Percentiles rank a stretch among this genome's conserved stretches.
phyloP scores from a whole-genome alignment of 2,113 vertebrate species.

The Antigone vipio region DNA sequence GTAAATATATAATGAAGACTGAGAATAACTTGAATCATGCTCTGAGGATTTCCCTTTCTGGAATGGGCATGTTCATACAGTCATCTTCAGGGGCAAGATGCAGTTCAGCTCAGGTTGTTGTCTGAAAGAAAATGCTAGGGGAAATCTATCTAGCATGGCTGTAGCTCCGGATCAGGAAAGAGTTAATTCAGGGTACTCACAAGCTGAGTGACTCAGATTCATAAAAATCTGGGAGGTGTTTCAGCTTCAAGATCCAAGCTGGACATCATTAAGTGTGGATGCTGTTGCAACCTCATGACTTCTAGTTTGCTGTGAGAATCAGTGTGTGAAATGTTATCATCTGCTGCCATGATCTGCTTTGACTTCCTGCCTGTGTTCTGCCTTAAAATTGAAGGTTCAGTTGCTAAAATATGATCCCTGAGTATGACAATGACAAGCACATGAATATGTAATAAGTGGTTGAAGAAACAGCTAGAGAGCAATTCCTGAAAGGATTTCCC shows the following conservation, averaged over 20 bases:
- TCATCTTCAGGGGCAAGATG: neutral
- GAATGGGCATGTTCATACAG: neutral
- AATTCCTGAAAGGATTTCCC: slow-evolving; percentile 32
- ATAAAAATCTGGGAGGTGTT: neutral
- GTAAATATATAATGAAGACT: neutral
- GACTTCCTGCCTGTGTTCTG: neutral
- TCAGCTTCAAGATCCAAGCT: neutral
- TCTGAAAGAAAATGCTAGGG: neutral
- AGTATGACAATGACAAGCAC: slow-evolving; percentile 30
- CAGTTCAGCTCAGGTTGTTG: neutral
- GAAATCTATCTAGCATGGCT: neutral
- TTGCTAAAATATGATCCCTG: neutral
- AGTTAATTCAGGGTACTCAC: neutral
- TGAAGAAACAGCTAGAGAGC: slow-evolving; percentile 34
- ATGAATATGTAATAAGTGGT: slow-evolving; percentile 31
- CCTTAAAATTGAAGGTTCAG: slow-evolving; percentile 15
- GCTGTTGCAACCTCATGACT: neutral
- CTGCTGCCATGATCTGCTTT: slow-evolving; percentile 38
- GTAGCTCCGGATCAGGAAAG: neutral
- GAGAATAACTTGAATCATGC: neutral
- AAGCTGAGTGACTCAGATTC: neutral
- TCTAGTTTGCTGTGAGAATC: neutral
- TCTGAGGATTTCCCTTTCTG: neutral
- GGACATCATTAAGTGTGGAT: neutral
- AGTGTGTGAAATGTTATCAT: neutral